These are phyloP conservation scores for Podiceps cristatus DNA, from an alignment of 2,113 vertebrate genomes.

Conservation along the genomic window DNA sequence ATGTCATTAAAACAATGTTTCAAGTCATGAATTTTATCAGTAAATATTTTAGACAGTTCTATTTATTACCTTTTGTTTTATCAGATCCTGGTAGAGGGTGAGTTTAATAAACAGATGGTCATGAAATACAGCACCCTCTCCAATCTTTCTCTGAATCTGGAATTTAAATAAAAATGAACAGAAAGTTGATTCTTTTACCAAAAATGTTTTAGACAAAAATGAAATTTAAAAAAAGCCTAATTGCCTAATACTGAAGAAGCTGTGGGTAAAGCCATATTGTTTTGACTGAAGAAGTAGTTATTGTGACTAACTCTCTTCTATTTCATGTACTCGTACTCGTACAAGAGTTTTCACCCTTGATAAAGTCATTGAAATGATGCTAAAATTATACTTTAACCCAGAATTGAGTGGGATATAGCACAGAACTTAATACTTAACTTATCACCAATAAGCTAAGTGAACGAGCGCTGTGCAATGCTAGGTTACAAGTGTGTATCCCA, in stretches of 20 bases:
- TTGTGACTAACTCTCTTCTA: neutral
- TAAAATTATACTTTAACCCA: neutral
- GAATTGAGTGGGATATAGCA: neutral
- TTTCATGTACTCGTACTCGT: neutral
- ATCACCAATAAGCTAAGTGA: neutral
- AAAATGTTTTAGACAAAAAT: neutral
- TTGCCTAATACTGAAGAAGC: neutral
- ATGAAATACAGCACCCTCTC: neutral
- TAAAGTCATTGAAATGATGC: neutral
- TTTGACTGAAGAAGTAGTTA: neutral
- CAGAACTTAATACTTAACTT: too few relatives aligned
- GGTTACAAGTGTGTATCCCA: neutral
- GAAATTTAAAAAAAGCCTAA: neutral
- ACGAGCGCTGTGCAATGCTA: neutral
- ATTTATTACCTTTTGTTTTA: conserved; percentile 2
- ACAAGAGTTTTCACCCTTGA: neutral
- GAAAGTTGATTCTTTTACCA: neutral
- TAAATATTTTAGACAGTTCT: neutral
- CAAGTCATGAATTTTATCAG: conserved; percentile 15
- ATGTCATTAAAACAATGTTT: conserved; percentile 12
- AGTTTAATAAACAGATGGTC: neutral
- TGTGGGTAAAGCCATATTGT: neutral
- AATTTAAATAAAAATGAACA: neutral
- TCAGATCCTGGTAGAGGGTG: neutral
- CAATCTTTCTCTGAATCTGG: neutral